phyloP scores from a whole-genome alignment of 2,888 invertebrate species.

The Arctia plantaginis region DNA sequence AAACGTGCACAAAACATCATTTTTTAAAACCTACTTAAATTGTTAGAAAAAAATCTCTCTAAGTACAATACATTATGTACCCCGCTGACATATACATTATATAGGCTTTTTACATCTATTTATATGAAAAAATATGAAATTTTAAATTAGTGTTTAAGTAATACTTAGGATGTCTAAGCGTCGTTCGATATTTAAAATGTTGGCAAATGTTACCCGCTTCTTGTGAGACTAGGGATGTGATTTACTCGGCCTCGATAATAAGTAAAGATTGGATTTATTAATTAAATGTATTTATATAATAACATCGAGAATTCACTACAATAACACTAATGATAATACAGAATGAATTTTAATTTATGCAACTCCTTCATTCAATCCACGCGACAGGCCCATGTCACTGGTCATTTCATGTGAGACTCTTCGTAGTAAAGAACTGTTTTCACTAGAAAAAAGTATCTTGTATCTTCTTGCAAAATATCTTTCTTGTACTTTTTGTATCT shows the following conservation, averaged over 20 bases:
- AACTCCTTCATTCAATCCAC: not conserved
- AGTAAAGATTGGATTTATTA: not conserved
- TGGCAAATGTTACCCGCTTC: conserved; percentile 61
- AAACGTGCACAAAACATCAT: conserved; percentile 56
- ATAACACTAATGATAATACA: not conserved
- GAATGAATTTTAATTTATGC: not conserved
- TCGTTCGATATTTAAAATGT: conserved; percentile 54
- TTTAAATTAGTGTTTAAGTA: conserved; percentile 68
- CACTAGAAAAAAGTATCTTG: not conserved
- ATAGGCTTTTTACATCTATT: conserved; percentile 79
- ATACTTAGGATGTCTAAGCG: conserved; percentile 66
- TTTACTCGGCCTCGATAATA: conserved; percentile 38
- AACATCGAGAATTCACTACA: not conserved
- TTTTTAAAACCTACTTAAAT: conserved; percentile 65
- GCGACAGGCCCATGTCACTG: not conserved
- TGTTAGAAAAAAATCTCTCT: conserved; percentile 61
- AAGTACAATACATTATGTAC: conserved; percentile 75
- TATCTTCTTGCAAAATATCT: not conserved
- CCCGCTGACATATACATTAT: conserved; percentile 69
- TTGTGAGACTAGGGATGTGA: conserved; percentile 47
- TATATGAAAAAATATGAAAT: conserved; percentile 64
- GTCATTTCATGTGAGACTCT: not conserved
- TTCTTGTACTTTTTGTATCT: not conserved
- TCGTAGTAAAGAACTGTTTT: not conserved
- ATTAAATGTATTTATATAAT: not conserved